Base-by-base conservation (phyloP, 2,797 vertebrate species). In the Ctenopoma kingsleyae region DNA sequence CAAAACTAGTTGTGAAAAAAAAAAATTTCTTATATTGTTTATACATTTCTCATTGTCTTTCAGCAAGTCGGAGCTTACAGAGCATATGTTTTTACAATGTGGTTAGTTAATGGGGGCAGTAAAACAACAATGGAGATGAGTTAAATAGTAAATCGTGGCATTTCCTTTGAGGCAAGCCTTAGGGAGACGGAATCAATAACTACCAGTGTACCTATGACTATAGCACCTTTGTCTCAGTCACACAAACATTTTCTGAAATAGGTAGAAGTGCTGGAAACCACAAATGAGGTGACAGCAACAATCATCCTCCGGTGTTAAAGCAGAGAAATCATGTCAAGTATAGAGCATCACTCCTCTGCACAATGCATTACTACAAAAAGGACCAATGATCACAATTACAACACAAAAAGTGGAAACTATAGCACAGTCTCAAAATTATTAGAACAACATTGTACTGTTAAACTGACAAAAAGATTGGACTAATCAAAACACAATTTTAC, bases 171-270 rank as follows among this genome's bases (percentile, higher is more conserved):
- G 72, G 57, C n/a, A 49, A 62, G 65, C 59, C 49, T 51, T 38
- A 11, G 60, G 54, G 67, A 85, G 66, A 86, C 53, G 74, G 47
- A 81, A 84, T 85, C 82, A 68, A 89, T 84, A 84, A 25, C 35
- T 62, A 76, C 40, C 53, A 72, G 67, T 67, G 68, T 81, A 78
- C 66, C 69, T 68, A 61, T 13, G 1, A 74, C 74, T 70, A 59
- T 50, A 68, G 41, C 57, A 74, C 41, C 43, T 60, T 35, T 38
- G 62, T 72, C 59, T 65, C 67, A 51, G 48, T 46, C 57, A 8
- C 52, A 73, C 19, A 57, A 67, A 78, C 38, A 61, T 50, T 67
- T 77, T 48, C 61, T 78, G 74, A 67, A 44, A 20, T 38, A 1
- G 23, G 30, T 35, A 20, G 27, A 53, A 5, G 25, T 0, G 2